Evolutionary conservation across 2,888 invertebrate genomes (phyloP).

Genomic region (Temnothorax ravouxi): DNA sequence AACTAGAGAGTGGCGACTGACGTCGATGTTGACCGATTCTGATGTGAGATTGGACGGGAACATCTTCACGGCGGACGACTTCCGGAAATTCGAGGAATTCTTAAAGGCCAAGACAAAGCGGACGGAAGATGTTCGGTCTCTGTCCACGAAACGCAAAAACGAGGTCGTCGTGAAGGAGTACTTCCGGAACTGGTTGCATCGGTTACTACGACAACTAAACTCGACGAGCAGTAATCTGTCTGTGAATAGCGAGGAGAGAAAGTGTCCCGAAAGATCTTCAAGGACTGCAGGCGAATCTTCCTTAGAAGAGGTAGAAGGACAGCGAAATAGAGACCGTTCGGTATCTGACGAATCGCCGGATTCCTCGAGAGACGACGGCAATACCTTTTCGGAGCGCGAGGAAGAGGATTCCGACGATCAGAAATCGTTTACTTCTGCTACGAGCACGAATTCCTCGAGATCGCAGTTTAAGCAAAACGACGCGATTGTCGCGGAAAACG

Average conservation of each 20-base stretch:
- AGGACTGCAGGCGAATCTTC: neutral
- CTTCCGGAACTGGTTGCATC: constrained; percentile 28
- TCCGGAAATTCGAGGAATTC: constrained; percentile 19
- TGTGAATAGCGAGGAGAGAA: neutral
- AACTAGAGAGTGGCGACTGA: constrained; percentile 13
- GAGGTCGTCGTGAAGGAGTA: constrained; percentile 34
- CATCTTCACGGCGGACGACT: constrained; percentile 22
- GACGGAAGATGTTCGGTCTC: constrained; percentile 5
- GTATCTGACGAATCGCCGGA: neutral
- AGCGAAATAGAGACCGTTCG: neutral
- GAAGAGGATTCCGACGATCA: constrained; percentile 29
- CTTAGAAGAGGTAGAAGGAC: neutral
- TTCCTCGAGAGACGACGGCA: neutral
- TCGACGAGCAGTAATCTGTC: neutral
- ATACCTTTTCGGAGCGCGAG: constrained; percentile 3
- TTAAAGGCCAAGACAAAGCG: neutral
- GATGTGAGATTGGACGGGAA: constrained; percentile 19
- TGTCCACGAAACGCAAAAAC: constrained; percentile 20
- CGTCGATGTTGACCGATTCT: constrained; percentile 22
- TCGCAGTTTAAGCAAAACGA: constrained; percentile 3
- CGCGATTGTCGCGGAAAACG: neutral
- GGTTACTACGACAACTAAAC: constrained; percentile 26
- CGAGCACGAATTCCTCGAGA: constrained; percentile 7
- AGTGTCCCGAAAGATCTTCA: constrained; percentile 8
- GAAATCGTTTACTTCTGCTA: constrained; percentile 9